These are phyloP conservation scores for Watsonalla binaria DNA, from an alignment of 2,888 invertebrate species.

Conservation along the genomic window DNA sequence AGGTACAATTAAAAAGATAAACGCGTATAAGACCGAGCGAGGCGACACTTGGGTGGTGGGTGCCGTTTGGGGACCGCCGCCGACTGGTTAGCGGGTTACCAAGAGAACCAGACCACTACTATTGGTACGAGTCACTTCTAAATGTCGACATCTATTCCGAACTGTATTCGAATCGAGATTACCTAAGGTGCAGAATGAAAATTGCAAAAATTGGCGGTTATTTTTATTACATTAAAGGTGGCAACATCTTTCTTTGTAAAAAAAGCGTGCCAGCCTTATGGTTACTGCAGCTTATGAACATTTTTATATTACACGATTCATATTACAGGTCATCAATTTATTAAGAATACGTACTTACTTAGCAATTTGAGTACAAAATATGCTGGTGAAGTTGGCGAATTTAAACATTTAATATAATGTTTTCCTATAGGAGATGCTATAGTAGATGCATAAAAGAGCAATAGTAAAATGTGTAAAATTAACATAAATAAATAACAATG, in stretches of 20 bases:
- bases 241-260: too few relatives aligned
- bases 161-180: too few relatives aligned
- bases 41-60: conserved; percentile 56
- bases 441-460: too few relatives aligned
- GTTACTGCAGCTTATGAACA: too few relatives aligned
- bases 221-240: too few relatives aligned
- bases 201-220: too few relatives aligned
- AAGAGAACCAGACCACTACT: conserved; percentile 41
- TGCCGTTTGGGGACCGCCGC: conserved; percentile 51
- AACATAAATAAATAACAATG: conserved; percentile 7
- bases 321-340: too few relatives aligned
- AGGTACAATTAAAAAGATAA: conserved; percentile 75
- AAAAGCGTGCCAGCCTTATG: too few relatives aligned
- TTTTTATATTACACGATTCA: too few relatives aligned
- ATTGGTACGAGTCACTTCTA: conserved; percentile 10
- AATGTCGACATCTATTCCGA: too few relatives aligned
- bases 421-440: background rate
- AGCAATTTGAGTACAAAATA: background rate
- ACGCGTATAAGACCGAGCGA: conserved; percentile 67
- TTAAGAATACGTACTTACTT: background rate
- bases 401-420: background rate
- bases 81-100: conserved; percentile 75
- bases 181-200: too few relatives aligned
- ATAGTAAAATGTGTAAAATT: background rate
- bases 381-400: too few relatives aligned